These are phyloP conservation scores for Clitarchus hookeri DNA, from an alignment of 2,888 invertebrate genomes.

Conservation along the genomic window DNA sequence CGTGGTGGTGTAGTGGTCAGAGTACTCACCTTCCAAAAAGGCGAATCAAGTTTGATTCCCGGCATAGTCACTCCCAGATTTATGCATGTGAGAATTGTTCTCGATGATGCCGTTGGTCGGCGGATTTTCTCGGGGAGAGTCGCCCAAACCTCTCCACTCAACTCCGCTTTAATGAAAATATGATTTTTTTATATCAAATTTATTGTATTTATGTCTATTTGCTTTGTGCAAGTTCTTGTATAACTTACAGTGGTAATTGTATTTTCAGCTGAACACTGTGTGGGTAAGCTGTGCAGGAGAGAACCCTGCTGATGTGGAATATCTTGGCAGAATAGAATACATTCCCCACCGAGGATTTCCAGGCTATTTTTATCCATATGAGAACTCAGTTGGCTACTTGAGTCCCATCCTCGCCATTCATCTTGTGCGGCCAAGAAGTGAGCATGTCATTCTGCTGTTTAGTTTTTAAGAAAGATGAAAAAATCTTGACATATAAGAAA, in stretches of 20 bases:
- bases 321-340: constrained; percentile 84
- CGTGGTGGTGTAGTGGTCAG: no score
- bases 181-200: no score
- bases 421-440: constrained; percentile 80
- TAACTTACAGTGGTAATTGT: background rate
- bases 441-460: constrained; percentile 53
- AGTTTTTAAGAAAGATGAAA: no score
- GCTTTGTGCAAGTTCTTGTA: background rate
- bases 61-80: no score
- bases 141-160: no score
- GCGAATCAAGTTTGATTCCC: no score
- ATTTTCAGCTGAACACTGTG: constrained; percentile 73
- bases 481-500: no score
- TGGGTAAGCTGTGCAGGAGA: constrained; percentile 95
- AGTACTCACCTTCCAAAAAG: no score
- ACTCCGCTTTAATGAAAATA: no score
- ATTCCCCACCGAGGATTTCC: constrained; percentile 83
- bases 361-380: constrained; percentile 87
- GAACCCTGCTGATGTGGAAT: constrained; percentile 89
- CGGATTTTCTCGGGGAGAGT: no score
- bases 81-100: no score
- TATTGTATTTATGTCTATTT: background rate
- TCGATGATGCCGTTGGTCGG: no score
- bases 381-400: constrained; percentile 83
- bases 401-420: constrained; percentile 88